A percentile compares a stretch with the other conserved stretches of the same genome.
Evolutionary conservation across 2,888 invertebrate genomes (phyloP).

Genomic region (Lamellibrachia satsuma): DNA sequence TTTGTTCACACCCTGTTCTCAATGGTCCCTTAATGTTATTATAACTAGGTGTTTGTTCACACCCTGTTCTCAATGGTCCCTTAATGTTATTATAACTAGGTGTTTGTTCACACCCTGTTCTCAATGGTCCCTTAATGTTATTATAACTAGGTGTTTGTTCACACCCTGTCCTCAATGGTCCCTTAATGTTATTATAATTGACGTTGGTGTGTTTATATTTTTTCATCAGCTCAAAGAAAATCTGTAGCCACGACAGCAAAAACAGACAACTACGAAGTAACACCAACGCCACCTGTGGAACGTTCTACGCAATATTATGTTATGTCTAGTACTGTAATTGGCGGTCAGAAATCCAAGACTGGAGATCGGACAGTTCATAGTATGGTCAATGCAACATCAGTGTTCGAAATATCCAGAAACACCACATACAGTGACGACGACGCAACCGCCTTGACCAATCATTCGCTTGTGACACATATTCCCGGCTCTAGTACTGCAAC

Average conservation of each 20-base stretch:
- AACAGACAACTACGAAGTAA: not conserved
- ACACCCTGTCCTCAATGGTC: not conserved
- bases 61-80: not conserved
- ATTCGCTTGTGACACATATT: not conserved
- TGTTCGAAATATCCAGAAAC: not conserved
- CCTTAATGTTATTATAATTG: not conserved
- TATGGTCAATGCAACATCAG: not conserved
- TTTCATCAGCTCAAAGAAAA: not conserved
- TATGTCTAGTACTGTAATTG: not conserved
- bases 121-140: not conserved
- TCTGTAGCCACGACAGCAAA: not conserved
- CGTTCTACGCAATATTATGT: not conserved
- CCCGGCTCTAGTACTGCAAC: not conserved
- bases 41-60: not conserved
- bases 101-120: not conserved
- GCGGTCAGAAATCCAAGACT: not conserved
- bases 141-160: no score
- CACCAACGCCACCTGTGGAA: not conserved
- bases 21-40: not conserved
- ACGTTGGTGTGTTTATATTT: not conserved
- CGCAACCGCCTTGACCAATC: not conserved
- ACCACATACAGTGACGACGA: not conserved
- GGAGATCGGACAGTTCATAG: no score
- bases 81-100: not conserved
- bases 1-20: not conserved